phyloP scores from a whole-genome alignment of 1,140 invertebrate genomes.

The Aphidius gifuensis region DNA sequence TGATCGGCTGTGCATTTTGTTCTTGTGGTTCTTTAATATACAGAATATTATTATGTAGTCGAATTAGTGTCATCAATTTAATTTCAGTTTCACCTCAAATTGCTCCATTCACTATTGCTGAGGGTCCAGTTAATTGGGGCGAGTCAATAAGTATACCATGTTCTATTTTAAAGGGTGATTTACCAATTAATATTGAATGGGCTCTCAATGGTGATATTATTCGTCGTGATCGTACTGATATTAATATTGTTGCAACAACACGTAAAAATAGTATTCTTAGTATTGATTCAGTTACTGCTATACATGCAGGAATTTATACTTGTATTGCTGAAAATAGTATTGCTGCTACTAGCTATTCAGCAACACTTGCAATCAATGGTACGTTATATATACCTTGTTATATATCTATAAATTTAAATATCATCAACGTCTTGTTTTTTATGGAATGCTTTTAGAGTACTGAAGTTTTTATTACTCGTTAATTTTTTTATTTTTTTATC shows the following conservation, averaged over 20 bases:
- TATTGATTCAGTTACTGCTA: slow-evolving; percentile 67
- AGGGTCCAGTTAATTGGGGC: slow-evolving; percentile 66
- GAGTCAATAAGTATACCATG: slow-evolving; percentile 65
- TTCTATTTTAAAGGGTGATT: slow-evolving; percentile 71
- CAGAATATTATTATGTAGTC: slow-evolving; percentile 3
- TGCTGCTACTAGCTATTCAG: slow-evolving; percentile 62
- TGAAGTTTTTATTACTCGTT: not conserved
- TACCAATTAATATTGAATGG: slow-evolving; percentile 65
- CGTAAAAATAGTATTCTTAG: slow-evolving; percentile 64
- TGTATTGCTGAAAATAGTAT: slow-evolving; percentile 67
- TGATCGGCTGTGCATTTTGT: slow-evolving; percentile 23
- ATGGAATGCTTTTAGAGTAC: slow-evolving; percentile 1
- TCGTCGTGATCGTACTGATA: slow-evolving; percentile 40
- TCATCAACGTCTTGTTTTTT: too few relatives aligned
- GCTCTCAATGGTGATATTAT: slow-evolving; percentile 49
- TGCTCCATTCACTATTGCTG: slow-evolving; percentile 70
- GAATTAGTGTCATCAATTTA: slow-evolving; percentile 1
- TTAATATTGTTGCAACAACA: slow-evolving; percentile 46
- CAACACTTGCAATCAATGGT: slow-evolving; percentile 65
- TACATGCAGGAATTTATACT: slow-evolving; percentile 71
- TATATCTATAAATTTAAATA: too few relatives aligned
- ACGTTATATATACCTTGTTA: slow-evolving; percentile 25
- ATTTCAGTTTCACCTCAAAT: slow-evolving; percentile 69
- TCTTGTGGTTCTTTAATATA: slow-evolving; percentile 7
- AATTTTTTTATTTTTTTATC: not conserved